Conservation (phyloP, 2,113 vertebrate genomes). For the Chlorodrepanis virens region DNA sequence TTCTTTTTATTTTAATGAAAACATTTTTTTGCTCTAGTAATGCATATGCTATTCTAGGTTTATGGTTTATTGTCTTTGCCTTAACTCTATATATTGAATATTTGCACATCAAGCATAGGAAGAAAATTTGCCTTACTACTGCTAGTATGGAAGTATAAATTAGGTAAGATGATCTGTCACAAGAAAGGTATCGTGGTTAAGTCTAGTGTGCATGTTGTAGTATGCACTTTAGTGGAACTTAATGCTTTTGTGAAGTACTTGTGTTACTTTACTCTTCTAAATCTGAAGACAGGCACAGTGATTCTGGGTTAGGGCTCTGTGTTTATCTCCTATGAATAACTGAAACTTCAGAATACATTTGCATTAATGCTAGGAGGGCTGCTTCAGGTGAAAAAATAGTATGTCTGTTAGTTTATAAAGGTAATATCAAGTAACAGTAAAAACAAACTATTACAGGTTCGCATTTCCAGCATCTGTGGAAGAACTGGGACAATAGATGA, state of each 20-base stretch:
- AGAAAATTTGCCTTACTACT: neutral
- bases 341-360: neutral
- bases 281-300: neutral
- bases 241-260: neutral
- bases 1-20: neutral
- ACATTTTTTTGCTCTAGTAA: neutral
- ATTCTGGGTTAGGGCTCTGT: neutral
- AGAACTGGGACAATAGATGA: constrained; percentile 83
- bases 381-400: neutral
- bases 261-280: neutral
- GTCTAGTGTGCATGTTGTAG: neutral
- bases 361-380: neutral
- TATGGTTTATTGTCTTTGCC: neutral
- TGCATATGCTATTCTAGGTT: neutral
- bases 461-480: constrained; percentile 79
- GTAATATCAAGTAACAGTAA: neutral
- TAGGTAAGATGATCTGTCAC: neutral
- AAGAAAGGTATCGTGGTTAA: neutral
- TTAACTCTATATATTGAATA: neutral
- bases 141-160: neutral
- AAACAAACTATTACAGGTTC: constrained; percentile 70
- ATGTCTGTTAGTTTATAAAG: neutral
- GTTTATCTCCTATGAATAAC: neutral
- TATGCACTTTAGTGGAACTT: neutral
- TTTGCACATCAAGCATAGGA: neutral